These are phyloP conservation scores for Torymus aiolomorphi DNA, from an alignment of 2,888 invertebrate genomes.

Conservation along the genomic window DNA sequence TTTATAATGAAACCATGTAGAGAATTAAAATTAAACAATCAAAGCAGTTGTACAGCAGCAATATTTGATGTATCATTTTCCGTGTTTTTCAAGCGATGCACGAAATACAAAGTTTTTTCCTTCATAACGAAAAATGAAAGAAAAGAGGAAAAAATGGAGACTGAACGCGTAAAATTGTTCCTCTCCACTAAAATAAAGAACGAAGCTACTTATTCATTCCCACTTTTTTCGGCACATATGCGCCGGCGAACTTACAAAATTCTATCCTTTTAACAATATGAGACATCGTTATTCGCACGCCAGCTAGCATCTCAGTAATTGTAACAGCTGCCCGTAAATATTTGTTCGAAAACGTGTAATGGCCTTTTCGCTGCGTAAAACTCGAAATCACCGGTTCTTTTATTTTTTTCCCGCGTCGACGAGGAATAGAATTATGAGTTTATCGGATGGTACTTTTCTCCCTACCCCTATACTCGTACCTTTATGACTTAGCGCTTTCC, in stretches of 20 bases:
- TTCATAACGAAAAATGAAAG: too few species aligned
- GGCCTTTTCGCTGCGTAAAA: neutral
- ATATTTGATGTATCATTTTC: too few species aligned
- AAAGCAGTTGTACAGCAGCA: too few species aligned
- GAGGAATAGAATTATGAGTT: conserved; percentile 41
- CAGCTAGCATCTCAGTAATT: conserved; percentile 37
- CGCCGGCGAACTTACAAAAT: conserved; percentile 4
- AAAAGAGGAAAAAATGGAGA: too few species aligned
- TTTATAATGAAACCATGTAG: too few species aligned
- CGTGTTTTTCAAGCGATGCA: too few species aligned
- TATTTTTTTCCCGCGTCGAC: neutral
- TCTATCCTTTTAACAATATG: conserved; percentile 41
- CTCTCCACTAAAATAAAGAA: too few species aligned
- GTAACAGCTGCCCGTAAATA: conserved; percentile 36
- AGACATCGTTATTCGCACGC: conserved; percentile 30
- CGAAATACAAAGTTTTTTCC: too few species aligned
- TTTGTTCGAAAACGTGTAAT: conserved; percentile 36
- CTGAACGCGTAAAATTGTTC: too few species aligned
- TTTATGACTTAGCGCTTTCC: conserved; percentile 24
- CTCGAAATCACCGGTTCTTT: neutral
- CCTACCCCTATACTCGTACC: neutral
- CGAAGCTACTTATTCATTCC: neutral
- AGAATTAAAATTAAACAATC: too few species aligned
- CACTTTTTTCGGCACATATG: neutral
- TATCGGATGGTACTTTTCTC: conserved; percentile 32